A percentile compares a stretch with the other conserved stretches of the same genome.
Evolutionary conservation across 2,113 vertebrate species (phyloP).

Genomic region (Hydrochoerus hydrochaeris): DNA sequence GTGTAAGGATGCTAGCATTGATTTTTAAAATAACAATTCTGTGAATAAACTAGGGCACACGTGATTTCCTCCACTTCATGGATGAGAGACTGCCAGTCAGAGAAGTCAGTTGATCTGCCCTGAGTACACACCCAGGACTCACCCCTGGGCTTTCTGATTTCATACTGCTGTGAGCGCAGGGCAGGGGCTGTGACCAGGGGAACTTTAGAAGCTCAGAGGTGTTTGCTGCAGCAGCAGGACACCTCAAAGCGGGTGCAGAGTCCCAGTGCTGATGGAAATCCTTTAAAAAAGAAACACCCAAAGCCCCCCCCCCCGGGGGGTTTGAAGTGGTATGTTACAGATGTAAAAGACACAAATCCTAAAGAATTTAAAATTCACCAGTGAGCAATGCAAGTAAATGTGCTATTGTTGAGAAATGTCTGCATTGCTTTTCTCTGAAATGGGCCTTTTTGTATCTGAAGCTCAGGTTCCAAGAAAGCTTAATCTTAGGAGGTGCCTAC

Average conservation of each 20-base stretch:
- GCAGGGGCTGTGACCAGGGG: background rate
- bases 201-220: background rate
- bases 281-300: background rate
- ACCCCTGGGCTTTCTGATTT: background rate
- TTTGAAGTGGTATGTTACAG: background rate
- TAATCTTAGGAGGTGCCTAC: background rate
- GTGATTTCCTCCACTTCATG: background rate
- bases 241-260: background rate
- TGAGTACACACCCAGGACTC: background rate
- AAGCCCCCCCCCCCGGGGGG: rapidly evolving
- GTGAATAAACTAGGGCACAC: background rate
- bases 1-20: background rate
- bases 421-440: background rate
- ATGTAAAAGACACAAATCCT: background rate
- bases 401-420: background rate
- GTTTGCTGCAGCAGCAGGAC: background rate
- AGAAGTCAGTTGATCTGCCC: background rate
- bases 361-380: background rate
- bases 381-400: background rate
- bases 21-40: background rate
- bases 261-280: background rate
- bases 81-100: background rate
- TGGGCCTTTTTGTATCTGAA: background rate
- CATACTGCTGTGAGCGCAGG: background rate
- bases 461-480: background rate